Percentiles rank a stretch among this genome's conserved stretches.
These are phyloP conservation scores for Ridgeia piscesae DNA, from an alignment of 1,140 invertebrate species.

Conservation along the genomic window DNA sequence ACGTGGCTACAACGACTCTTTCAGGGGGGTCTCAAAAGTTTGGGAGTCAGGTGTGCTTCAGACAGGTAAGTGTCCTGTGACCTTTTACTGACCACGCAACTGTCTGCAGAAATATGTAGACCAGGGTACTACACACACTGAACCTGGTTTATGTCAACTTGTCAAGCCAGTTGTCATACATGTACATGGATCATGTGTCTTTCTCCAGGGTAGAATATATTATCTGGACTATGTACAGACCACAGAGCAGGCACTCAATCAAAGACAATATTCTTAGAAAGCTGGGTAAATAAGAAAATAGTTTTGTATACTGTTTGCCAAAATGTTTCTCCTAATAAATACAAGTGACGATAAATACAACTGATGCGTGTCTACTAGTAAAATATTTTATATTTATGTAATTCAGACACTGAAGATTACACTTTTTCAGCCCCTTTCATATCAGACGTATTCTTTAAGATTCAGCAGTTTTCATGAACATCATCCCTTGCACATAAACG, in stretches of 20 bases:
- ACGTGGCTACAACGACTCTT: no score
- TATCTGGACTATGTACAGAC: no score
- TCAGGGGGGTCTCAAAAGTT: no score
- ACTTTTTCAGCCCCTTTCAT: background rate
- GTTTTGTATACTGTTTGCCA: background rate
- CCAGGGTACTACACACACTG: background rate
- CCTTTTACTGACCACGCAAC: background rate
- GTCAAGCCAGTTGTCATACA: background rate
- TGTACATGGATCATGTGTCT: background rate
- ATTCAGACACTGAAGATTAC: background rate
- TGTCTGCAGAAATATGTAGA: background rate
- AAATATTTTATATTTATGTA: no score
- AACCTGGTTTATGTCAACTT: background rate
- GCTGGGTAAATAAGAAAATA: background rate
- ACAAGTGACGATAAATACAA: background rate
- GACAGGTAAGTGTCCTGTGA: background rate
- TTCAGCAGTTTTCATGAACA: no score
- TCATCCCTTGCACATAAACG: no score
- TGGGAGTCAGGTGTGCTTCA: no score
- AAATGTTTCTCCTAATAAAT: background rate
- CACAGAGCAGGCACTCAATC: background rate
- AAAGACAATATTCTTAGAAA: background rate
- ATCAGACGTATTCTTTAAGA: background rate
- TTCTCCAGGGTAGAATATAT: background rate
- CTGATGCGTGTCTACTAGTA: background rate